phyloP scores from a whole-genome alignment of 2,113 vertebrate species.

The Scartelaos histophorus region DNA sequence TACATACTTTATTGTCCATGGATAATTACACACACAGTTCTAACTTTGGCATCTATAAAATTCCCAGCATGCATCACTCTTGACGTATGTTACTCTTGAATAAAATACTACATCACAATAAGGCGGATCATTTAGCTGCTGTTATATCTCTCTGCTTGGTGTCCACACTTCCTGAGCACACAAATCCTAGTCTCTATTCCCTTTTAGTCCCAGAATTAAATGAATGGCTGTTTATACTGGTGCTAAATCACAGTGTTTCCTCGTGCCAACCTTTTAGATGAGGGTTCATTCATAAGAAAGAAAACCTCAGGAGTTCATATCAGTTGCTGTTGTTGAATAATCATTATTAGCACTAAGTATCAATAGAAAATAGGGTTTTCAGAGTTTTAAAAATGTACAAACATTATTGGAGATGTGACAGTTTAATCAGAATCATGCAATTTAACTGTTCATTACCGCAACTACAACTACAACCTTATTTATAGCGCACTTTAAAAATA shows the following conservation, averaged over 20 bases:
- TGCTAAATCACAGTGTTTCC: constrained; percentile 8
- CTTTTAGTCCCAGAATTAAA: too few relatives aligned
- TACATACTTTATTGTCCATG: constrained; percentile 27
- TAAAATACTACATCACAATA: constrained; percentile 32
- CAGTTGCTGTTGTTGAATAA: too few relatives aligned
- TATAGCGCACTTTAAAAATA: too few relatives aligned
- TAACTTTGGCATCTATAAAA: constrained; percentile 27
- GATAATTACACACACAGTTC: constrained; percentile 33
- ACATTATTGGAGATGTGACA: too few relatives aligned
- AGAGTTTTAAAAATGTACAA: too few relatives aligned
- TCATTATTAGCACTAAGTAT: too few relatives aligned
- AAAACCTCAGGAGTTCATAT: not conserved
- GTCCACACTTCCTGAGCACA: not conserved
- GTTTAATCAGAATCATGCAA: too few relatives aligned
- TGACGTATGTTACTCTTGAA: constrained; percentile 36
- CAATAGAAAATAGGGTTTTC: too few relatives aligned
- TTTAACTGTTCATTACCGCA: too few relatives aligned
- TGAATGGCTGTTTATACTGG: too few relatives aligned
- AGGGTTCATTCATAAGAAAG: constrained; percentile 8
- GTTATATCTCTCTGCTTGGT: not conserved
- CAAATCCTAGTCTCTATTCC: too few relatives aligned
- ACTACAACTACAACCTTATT: too few relatives aligned
- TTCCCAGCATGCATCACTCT: constrained; percentile 11
- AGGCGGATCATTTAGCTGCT: constrained; percentile 34
- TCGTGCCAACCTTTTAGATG: constrained; percentile 1